A percentile compares a stretch with the other conserved stretches of the same genome.
These are phyloP conservation scores for Uloborus diversus DNA, from an alignment of 1,140 invertebrate species.

Conservation along the genomic window DNA sequence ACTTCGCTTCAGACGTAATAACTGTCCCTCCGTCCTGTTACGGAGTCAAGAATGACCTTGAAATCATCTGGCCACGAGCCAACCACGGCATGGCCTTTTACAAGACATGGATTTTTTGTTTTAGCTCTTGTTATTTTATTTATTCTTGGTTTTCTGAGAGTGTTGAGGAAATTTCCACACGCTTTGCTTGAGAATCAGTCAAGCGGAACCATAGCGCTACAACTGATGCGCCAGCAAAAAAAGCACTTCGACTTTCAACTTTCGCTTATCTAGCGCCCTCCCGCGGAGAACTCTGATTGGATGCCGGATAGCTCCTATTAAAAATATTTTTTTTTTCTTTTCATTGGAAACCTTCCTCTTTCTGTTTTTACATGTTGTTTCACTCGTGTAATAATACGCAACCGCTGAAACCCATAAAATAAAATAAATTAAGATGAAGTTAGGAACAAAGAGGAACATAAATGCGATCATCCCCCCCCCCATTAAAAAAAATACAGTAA, in stretches of 20 bases:
- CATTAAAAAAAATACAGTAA: too few species aligned
- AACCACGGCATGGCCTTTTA: constrained; percentile 39
- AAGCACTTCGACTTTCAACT: constrained; percentile 43
- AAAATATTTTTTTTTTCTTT: too few species aligned
- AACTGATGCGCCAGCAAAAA: constrained; percentile 10
- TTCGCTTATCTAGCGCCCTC: constrained; percentile 32
- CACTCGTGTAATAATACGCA: too few species aligned
- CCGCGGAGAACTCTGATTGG: constrained; percentile 39
- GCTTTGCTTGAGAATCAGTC: constrained; percentile 23
- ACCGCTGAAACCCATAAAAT: too few species aligned
- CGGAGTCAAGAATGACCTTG: constrained; percentile 33
- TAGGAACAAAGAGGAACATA: neutral
- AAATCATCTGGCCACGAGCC: constrained; percentile 50
- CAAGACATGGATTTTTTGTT: constrained; percentile 33
- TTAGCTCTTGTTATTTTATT: neutral
- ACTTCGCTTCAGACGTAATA: constrained; percentile 36
- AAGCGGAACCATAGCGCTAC: constrained; percentile 30
- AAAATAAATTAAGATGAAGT: neutral
- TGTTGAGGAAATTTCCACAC: constrained; percentile 48
- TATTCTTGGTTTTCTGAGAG: constrained; percentile 26
- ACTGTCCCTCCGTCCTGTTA: constrained; percentile 40
- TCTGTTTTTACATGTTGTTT: too few species aligned
- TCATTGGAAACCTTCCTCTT: too few species aligned
- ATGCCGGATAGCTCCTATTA: neutral
- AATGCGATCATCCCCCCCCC: too few species aligned